Evolutionary conservation across 2,797 vertebrate genomes (phyloP), one percentile per base, ranked within the genome.

Genomic region (Sardinella longiceps): DNA sequence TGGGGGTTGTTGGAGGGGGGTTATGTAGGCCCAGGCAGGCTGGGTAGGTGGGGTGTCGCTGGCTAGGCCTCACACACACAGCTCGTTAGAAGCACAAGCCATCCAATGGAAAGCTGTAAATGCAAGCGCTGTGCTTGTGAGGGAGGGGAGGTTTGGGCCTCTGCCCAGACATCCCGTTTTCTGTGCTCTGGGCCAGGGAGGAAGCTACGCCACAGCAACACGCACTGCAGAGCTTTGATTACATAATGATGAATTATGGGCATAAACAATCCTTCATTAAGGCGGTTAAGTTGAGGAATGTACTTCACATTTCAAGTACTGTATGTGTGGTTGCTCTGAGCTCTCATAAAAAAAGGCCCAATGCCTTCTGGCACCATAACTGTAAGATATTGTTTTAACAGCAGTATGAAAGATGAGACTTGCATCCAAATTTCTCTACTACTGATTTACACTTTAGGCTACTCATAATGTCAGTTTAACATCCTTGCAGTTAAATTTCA

Each of bases 41-140:
- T 77, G 70, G 70, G 15, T 77, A 77, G 37, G 70, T 77, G 70
- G 70, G 70, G 70, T 77, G 70, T 77, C 33, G 37, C 70, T 77
- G 70, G 70, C 70, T 37, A 74, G 66, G 66, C 33, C 33, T 74
- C 30, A 77, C 18, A 77, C 30, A 77, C 18, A 77, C 70, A 23
- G 15, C 28, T 77, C 18, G 70, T 77, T 77, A 77, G 70, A 43
- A 18, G 15, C 70, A 77, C 70, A 43, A 77, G 37, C 37, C 70
- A 39, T 23, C 70, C 70, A 77, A 77, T 43, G 70, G 70, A 18
- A 77, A 20, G 33, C 23, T 11, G 81, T 81, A 28, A 46, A 81
- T 77, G 56, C 77, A 83, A 56, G 30, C 56, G 50, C 25, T 43
- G 43, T 43, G 37, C 56, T 81, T 80, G 20, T 18, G 39, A 43